Conservation (phyloP, 2,113 vertebrate species). For the Suncus etruscus region DNA sequence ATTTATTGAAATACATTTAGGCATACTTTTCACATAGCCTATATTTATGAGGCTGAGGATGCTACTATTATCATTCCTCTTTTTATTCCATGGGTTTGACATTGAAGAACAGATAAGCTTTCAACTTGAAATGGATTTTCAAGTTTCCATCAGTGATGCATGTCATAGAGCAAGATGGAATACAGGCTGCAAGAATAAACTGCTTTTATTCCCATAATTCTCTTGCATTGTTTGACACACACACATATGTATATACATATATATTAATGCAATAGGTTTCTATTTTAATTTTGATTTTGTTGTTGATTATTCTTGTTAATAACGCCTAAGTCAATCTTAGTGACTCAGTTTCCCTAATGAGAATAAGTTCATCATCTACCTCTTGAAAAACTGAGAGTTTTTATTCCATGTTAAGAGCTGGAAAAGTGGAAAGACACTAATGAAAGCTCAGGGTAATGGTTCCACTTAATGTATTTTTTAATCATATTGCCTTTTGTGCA, state of each 20-base stretch:
- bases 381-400: constrained; percentile 45
- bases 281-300: constrained; percentile 4
- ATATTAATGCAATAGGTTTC: no score
- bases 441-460: background rate
- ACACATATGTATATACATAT: background rate
- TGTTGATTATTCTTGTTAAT: constrained; percentile 4
- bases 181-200: background rate
- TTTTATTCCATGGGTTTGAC: constrained; percentile 10
- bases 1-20: constrained; percentile 49
- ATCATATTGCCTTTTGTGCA: constrained; percentile 13
- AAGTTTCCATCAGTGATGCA: background rate
- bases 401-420: constrained; percentile 14
- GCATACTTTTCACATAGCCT: constrained; percentile 23
- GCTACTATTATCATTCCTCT: constrained; percentile 28
- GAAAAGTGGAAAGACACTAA: background rate
- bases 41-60: constrained; percentile 18
- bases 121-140: constrained; percentile 14
- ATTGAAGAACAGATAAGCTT: background rate
- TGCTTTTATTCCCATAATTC: background rate
- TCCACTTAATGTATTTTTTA: constrained; percentile 3
- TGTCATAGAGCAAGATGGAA: background rate
- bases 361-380: constrained; percentile 67
- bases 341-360: constrained; percentile 50
- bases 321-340: background rate
- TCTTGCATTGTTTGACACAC: background rate